A percentile compares a stretch with the other conserved stretches of the same genome.
phyloP scores from a whole-genome alignment of 2,888 invertebrate genomes.

The Buathra laborator region DNA sequence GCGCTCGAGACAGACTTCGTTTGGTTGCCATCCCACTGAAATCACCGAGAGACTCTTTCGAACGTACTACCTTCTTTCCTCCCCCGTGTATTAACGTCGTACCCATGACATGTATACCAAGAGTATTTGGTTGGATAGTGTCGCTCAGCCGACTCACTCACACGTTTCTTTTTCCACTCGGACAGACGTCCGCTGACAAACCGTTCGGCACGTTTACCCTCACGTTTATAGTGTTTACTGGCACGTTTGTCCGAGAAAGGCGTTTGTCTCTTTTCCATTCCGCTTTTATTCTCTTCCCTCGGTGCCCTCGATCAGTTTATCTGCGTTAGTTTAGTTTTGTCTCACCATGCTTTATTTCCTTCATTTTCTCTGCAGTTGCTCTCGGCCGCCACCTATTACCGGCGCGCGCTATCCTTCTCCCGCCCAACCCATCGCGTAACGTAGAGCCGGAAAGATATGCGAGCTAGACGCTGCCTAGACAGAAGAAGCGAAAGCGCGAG shows the following conservation, averaged over 20 bases:
- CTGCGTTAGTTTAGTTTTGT: slow-evolving; percentile 22
- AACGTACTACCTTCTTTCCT: slow-evolving; percentile 26
- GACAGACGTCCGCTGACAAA: slow-evolving; percentile 22
- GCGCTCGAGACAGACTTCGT: slow-evolving; percentile 40
- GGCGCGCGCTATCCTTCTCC: slow-evolving; percentile 15
- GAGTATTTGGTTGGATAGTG: slow-evolving; percentile 35
- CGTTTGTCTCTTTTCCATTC: slow-evolving; percentile 41
- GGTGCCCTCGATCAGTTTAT: slow-evolving; percentile 2
- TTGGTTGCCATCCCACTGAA: slow-evolving; percentile 38
- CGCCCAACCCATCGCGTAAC: slow-evolving; percentile 46
- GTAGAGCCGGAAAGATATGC: slow-evolving; percentile 42
- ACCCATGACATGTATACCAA: not conserved
- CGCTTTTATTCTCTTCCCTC: not conserved
- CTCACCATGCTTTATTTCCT: slow-evolving; percentile 55
- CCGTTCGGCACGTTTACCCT: slow-evolving; percentile 48
- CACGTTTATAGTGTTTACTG: slow-evolving; percentile 31
- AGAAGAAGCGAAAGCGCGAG: slow-evolving; percentile 13
- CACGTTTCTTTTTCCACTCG: not conserved
- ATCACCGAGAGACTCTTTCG: slow-evolving; percentile 41
- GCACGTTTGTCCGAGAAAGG: slow-evolving; percentile 33
- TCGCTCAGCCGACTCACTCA: slow-evolving; percentile 15
- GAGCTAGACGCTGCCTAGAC: slow-evolving; percentile 40
- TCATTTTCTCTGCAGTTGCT: slow-evolving; percentile 48
- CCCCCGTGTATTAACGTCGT: slow-evolving; percentile 41
- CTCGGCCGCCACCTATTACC: slow-evolving; percentile 38